phyloP scores from a whole-genome alignment of 2,797 vertebrate genomes.

The Cuculus canorus region DNA sequence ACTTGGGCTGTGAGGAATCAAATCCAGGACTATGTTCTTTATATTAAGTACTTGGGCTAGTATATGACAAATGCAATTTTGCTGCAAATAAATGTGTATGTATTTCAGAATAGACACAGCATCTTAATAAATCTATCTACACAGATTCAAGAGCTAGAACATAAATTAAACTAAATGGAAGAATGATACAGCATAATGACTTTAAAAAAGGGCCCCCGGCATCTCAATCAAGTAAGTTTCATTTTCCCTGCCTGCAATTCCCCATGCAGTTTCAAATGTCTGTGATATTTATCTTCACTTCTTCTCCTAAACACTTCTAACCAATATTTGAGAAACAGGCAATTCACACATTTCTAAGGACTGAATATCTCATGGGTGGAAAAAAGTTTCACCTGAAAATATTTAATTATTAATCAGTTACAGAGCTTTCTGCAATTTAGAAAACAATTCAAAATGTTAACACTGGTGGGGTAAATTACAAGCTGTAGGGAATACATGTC shows the following conservation, averaged over 20 bases:
- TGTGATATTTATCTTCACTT: constrained; percentile 23
- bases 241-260: constrained; percentile 3
- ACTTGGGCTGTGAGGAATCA: not conserved
- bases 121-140: constrained; percentile 1
- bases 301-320: not conserved
- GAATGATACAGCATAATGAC: constrained; percentile 3
- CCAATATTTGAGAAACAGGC: not conserved
- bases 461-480: not conserved
- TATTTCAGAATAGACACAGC: not conserved
- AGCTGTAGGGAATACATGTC: not conserved
- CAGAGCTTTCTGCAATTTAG: not conserved
- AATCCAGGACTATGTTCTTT: not conserved
- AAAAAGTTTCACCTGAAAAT: not conserved
- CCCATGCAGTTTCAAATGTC: not conserved
- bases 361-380: not conserved
- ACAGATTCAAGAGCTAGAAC: not conserved
- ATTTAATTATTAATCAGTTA: not conserved
- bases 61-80: constrained; percentile 11
- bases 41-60: not conserved
- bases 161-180: constrained; percentile 37
- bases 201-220: constrained; percentile 8
- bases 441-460: not conserved
- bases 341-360: not conserved
- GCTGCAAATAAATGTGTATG: not conserved
- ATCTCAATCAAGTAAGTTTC: constrained; percentile 25